A percentile compares a stretch with the other conserved stretches of the same genome.
Conservation (phyloP, 1,140 invertebrate genomes). For the Heterodera schachtii region DNA sequence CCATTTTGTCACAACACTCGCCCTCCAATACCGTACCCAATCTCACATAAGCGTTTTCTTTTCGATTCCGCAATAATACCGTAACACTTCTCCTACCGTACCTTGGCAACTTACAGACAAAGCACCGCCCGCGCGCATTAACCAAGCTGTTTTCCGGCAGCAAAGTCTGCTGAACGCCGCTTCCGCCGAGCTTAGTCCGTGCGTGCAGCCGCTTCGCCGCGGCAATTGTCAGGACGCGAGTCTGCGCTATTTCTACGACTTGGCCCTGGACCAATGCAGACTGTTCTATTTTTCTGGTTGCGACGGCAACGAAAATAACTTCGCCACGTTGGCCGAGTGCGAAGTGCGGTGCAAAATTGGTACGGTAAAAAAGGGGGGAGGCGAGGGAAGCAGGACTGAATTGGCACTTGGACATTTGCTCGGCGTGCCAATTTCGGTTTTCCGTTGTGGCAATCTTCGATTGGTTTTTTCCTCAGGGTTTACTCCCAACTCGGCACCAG, state of each 20-base stretch:
- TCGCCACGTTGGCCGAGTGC: slow-evolving; percentile 75
- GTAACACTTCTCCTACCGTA: too few species aligned
- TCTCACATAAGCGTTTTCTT: too few species aligned
- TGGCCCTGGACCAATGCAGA: slow-evolving; percentile 55
- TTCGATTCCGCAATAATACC: too few species aligned
- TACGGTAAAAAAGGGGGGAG: slow-evolving; percentile 6
- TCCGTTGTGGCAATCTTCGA: too few species aligned
- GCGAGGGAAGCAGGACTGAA: too few species aligned
- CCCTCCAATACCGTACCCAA: neutral
- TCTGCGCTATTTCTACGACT: slow-evolving; percentile 63
- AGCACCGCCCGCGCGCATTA: slow-evolving; percentile 13
- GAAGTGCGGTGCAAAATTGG: slow-evolving; percentile 73
- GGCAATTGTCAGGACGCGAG: slow-evolving; percentile 54
- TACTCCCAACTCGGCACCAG: too few species aligned
- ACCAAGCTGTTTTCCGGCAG: slow-evolving; percentile 2
- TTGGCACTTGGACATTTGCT: too few species aligned
- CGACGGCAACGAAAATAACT: slow-evolving; percentile 63
- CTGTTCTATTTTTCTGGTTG: slow-evolving; percentile 64
- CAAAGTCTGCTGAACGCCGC: neutral
- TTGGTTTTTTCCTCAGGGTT: too few species aligned
- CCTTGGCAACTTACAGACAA: slow-evolving; percentile 22
- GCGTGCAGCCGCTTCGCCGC: slow-evolving; percentile 48
- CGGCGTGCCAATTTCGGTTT: too few species aligned
- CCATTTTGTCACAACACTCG: slow-evolving; percentile 14
- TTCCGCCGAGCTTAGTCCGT: slow-evolving; percentile 45